Evolutionary conservation across 2,888 invertebrate species (phyloP), one percentile per base, ranked within the genome.

Genomic region (Encarsia formosa): DNA sequence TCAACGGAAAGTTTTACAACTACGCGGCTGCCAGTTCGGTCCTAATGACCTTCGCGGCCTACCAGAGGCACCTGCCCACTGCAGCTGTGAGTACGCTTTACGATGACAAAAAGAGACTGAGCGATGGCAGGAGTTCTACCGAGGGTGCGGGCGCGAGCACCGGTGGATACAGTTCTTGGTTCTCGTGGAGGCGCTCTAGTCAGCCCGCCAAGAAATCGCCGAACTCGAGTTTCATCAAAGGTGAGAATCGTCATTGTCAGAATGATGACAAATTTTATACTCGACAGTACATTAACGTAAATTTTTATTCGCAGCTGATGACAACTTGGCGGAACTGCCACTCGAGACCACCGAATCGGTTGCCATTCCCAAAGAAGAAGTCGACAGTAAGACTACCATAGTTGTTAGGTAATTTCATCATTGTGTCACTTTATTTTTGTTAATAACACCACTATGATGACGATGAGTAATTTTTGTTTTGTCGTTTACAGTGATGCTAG

Each of bases 1-100:
- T 95, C 57, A 87, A 87, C 69, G 88, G 88, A 64, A 91, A 93
- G 77, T 90, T 87, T 76, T 88, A 91, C 78, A 90, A 88, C 66
- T 96, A 95, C 94, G 80, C 85, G 61, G 86, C 88, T 62, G 97
- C 96, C 62, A 88, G 89, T 54, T 92, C 96, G 37, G 84, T 95
- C 69, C 82, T 98, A 65, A 84, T 95, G 69, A 90, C 92, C 60
- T 80, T 90, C 60, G 83, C 91, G 58, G 86, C 88, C 61, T 97
- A 89, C 78, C 86, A 91, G 68, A 84, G 91, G 65, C 86, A 89
- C 50, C 77, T 97, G 64, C 88, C 95, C 53, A 82, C 83, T 39
- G 63, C 39, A 18, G 59, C 66, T 4, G 59, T 72, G n/a, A 65
- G 68, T 46, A 67, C 66, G 60, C 54, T 70, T 41, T 65, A 67